Evolutionary conservation across 2,797 vertebrate species (phyloP).

Genomic region (Rallus crepitans): DNA sequence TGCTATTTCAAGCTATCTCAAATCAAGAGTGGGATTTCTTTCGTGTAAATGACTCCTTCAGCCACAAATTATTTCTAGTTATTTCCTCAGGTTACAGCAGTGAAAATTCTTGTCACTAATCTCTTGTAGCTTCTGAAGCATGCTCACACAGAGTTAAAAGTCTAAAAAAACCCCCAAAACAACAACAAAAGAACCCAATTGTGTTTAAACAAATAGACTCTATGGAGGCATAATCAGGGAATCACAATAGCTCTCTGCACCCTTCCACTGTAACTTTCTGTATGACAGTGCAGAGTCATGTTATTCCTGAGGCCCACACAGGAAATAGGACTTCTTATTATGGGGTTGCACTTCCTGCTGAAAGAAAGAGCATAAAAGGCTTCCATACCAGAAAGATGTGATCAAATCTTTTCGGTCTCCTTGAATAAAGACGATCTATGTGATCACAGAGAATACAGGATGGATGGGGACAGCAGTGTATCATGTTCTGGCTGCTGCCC

Average conservation of each 20-base stretch:
- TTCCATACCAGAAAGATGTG: background rate
- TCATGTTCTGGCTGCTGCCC: background rate
- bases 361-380: background rate
- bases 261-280: background rate
- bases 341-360: background rate
- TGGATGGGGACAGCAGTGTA: background rate
- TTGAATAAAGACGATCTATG: conserved; percentile 7
- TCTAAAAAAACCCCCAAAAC: background rate
- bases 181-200: background rate
- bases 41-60: background rate
- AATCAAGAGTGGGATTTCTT: background rate
- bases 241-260: background rate
- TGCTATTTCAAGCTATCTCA: background rate
- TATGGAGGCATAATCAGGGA: background rate
- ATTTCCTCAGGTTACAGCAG: background rate
- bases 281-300: background rate
- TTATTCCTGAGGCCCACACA: background rate
- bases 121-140: background rate
- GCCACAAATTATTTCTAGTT: background rate
- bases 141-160: background rate
- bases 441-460: conserved; percentile 4
- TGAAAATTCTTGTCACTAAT: background rate
- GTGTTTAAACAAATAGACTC: background rate
- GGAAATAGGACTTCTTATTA: background rate
- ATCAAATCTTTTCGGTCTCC: background rate